Base-by-base conservation (phyloP, 2,888 invertebrate species). In the Acanthosepion pharaonis region DNA sequence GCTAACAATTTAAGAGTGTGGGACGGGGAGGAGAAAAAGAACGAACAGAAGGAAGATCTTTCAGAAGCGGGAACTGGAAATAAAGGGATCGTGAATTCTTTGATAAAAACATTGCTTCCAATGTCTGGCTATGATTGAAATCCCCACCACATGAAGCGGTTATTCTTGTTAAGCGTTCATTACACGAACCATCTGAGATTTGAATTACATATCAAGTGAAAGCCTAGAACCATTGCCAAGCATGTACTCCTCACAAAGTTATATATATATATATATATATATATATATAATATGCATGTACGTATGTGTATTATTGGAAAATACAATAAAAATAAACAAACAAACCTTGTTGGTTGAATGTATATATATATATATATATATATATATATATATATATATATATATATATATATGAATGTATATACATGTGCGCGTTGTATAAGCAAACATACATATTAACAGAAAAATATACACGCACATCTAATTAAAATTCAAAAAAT, bases 121-220 rank as follows among this genome's bases (percentile, higher is more conserved):
- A 78, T 78, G 78, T 78, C 78, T 78, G 78, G 78, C 20, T n/a
- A 78, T 78, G 33, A 78, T 78, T 78, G 78, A 78, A 78, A 78
- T n/a, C 78, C n/a, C 78, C 11, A n/a, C n/a, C 78, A 78, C 78
- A 78, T 78, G 33, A 33, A n/a, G n/a, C 78, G 15, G 78, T 78
- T 78, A 33, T 78, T 78, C 78, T 78, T 78, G 59, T 23, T 78
- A 78, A 78, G n/a, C n/a, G 78, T 78, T n/a, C 15, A 78, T 78
- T 78, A 15, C 78, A 78, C 15, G 78, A 78, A n/a, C 78, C 78
- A 78, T n/a, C 78, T 78, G 78, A 33, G 78, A 78, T n/a, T 78
- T 78, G 78, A 18, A n/a, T 78, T 78, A 33, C 78, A 78, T 78
- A 15, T 11, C 78, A n/a, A 78, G n/a, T 78, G n/a, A 78, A 78